phyloP scores from a whole-genome alignment of 2,113 vertebrate genomes.

The Lonchura striata region DNA sequence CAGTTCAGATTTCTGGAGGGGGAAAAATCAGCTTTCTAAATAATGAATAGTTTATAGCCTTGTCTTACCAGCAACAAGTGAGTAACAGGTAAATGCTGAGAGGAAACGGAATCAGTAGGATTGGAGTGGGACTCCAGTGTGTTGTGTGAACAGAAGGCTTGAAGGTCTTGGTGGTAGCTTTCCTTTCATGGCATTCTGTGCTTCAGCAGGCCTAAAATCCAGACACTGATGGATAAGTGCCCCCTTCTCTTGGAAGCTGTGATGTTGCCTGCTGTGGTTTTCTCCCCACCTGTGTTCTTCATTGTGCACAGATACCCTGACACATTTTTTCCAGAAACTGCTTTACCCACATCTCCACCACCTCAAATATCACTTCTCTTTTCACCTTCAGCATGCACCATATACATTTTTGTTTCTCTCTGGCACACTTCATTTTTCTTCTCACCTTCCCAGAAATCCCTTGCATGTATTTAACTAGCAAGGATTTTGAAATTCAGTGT shows the following conservation, averaged over 20 bases:
- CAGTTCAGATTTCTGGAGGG: background rate
- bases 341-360: background rate
- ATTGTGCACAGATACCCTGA: background rate
- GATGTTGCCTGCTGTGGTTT: background rate
- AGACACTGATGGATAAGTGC: fast-evolving
- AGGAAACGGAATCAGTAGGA: background rate
- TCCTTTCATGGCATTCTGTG: background rate
- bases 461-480: background rate
- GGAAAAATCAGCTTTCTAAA: background rate
- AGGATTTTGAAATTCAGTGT: background rate
- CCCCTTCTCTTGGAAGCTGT: background rate
- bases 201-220: background rate
- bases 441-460: background rate
- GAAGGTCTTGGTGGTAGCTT: background rate
- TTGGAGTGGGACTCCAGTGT: fast-evolving
- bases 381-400: fast-evolving
- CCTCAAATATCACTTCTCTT: background rate
- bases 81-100: background rate
- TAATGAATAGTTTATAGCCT: background rate
- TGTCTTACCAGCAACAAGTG: background rate
- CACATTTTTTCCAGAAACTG: background rate
- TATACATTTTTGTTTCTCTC: background rate
- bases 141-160: background rate
- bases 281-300: background rate
- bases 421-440: background rate